Evolutionary conservation across 2,888 invertebrate genomes (phyloP).

Genomic region (Mystacides longicornis): DNA sequence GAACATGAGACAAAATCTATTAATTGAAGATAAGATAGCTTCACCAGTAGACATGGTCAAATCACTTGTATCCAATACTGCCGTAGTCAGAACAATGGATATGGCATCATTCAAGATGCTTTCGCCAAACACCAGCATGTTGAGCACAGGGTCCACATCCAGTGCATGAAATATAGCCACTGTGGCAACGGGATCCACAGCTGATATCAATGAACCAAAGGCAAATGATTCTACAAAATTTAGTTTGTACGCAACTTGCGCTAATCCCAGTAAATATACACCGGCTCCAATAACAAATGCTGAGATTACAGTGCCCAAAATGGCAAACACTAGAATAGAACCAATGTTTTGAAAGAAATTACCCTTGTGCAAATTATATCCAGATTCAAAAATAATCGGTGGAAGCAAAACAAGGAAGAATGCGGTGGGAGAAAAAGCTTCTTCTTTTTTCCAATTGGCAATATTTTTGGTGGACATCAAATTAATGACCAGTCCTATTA

Average conservation of each 20-base stretch:
- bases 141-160: slow-evolving; percentile 93
- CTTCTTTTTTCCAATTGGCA: slow-evolving; percentile 94
- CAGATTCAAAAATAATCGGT: slow-evolving; percentile 98
- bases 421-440: slow-evolving; percentile 96
- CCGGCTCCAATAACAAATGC: slow-evolving; percentile 96
- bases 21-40: slow-evolving; percentile 81
- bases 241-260: slow-evolving; percentile 82
- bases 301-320: slow-evolving; percentile 94
- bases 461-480: slow-evolving; percentile 82
- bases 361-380: slow-evolving; percentile 97
- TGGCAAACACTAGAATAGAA: slow-evolving; percentile 96
- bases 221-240: slow-evolving; percentile 97
- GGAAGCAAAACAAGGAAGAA: slow-evolving; percentile 95
- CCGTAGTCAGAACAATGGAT: slow-evolving; percentile 93
- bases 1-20: slow-evolving; percentile 93
- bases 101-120: slow-evolving; percentile 97
- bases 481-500: slow-evolving; percentile 86
- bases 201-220: slow-evolving; percentile 96
- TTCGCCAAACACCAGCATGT: slow-evolving; percentile 97
- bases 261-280: slow-evolving; percentile 88
- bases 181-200: slow-evolving; percentile 98
- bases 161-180: slow-evolving; percentile 97
- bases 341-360: slow-evolving; percentile 96
- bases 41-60: slow-evolving; percentile 63
- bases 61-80: slow-evolving; percentile 63